These are phyloP conservation scores for Alloplasta piceator DNA, from an alignment of 2,888 invertebrate species.

Conservation along the genomic window DNA sequence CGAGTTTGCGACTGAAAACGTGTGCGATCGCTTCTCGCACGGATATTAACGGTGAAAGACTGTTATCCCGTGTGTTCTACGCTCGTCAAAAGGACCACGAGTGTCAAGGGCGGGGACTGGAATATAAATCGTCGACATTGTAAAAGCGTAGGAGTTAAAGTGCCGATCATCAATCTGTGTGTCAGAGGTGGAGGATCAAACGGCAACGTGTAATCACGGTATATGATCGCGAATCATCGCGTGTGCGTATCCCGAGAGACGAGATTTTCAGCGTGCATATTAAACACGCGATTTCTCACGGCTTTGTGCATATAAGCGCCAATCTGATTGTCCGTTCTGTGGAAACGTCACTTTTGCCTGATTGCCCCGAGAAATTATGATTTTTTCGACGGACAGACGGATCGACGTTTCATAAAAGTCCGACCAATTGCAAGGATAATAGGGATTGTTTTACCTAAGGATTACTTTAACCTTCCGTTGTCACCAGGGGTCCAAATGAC, in stretches of 20 bases:
- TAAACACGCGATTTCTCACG: slow-evolving; percentile 55
- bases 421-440: no score
- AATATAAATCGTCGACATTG: slow-evolving; percentile 68
- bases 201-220: slow-evolving; percentile 67
- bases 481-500: no score
- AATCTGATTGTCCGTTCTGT: no score
- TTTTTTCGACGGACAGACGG: no score
- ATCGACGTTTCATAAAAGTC: no score
- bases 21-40: slow-evolving; percentile 18
- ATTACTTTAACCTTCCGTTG: no score
- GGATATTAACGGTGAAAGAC: slow-evolving; percentile 39
- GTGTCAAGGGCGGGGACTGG: background rate
- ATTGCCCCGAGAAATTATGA: no score
- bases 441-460: no score
- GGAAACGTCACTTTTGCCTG: no score
- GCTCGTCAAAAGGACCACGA: slow-evolving; percentile 1
- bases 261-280: background rate
- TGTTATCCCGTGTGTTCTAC: background rate
- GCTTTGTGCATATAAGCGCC: background rate
- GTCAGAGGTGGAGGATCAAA: slow-evolving; percentile 66
- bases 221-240: slow-evolving; percentile 62
- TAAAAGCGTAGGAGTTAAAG: slow-evolving; percentile 71
- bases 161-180: slow-evolving; percentile 72
- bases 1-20: slow-evolving; percentile 18
- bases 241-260: slow-evolving; percentile 67